Evolutionary conservation across 2,797 vertebrate species (phyloP), one percentile per base, ranked within the genome.

Genomic region (Microctenopoma lineatum): DNA sequence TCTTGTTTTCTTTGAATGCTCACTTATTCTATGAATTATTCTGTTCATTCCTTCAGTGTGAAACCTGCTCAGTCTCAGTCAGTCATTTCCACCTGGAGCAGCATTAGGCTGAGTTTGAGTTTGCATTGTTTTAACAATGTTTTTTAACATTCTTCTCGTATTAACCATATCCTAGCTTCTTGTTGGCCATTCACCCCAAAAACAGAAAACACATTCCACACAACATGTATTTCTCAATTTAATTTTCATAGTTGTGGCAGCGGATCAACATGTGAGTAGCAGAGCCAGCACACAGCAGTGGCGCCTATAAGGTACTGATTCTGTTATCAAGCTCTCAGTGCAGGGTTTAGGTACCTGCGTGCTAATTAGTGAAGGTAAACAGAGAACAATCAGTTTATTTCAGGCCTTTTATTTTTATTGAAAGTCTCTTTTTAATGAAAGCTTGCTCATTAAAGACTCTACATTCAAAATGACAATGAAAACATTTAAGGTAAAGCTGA

Each of bases 351-450:
- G 63, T 84, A 80, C 89, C 77, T 77, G 70, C 70, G 54, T 83
- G 46, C n/a, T 75, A 84, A 88, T 90, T 87, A 89, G 7, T 32
- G 2, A 32, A 32, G 32, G 32, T 32, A 12, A 12, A 2, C 12
- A 38, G 10, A 38, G 12, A 38, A 38, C 36, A 38, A 77, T 82
- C 63, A 45, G 66, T 84, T 86, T 61, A 63, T 63, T 69, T 61
- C n/a, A n/a, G n/a, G n/a, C n/a, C n/a, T n/a, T n/a, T n/a, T n/a
- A n/a, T n/a, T n/a, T n/a, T n/a, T n/a, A n/a, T n/a, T n/a, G n/a
- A n/a, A n/a, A 21, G 29, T 59, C 69, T 39, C 73, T 62, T 53
- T 81, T 87, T 81, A 62, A 66, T 81, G 77, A 79, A 65, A 64
- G 58, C 32, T 54, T 71, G 48, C 85, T 79, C 46, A 42, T 58